Conservation (phyloP, 2,113 vertebrate genomes). For the Varanus salvator region DNA sequence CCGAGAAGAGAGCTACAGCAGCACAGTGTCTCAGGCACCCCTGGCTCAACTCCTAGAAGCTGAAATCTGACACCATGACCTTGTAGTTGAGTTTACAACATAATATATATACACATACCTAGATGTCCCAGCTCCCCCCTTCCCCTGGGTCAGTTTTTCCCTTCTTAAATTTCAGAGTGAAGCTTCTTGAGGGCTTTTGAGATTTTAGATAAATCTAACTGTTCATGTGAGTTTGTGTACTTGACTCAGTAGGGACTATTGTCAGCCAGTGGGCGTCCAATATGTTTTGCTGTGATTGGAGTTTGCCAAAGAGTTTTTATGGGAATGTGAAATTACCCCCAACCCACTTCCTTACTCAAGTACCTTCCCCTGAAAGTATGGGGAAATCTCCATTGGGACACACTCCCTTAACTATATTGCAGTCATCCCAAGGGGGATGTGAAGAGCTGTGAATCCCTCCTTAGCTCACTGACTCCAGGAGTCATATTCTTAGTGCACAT, state of each 20-base stretch:
- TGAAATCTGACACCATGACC: constrained; percentile 34
- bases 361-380: not conserved
- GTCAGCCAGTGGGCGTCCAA: constrained; percentile 69
- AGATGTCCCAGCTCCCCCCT: constrained; percentile 41
- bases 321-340: constrained; percentile 50
- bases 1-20: constrained; percentile 93
- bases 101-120: constrained; percentile 51
- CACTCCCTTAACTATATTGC: constrained; percentile 55
- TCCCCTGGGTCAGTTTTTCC: constrained; percentile 38
- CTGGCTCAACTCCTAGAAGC: constrained; percentile 87
- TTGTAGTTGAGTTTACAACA: constrained; percentile 71
- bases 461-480: constrained; percentile 74
- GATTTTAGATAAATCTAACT: constrained; percentile 71
- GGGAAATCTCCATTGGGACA: constrained; percentile 48
- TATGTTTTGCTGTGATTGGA: constrained; percentile 71
- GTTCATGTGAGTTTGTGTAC: constrained; percentile 77
- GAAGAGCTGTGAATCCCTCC: constrained; percentile 62
- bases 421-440: constrained; percentile 46
- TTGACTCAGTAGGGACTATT: constrained; percentile 70
- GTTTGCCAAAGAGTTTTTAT: constrained; percentile 76
- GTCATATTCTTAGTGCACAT: constrained; percentile 60
- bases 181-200: constrained; percentile 77
- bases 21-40: constrained; percentile 93
- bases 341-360: constrained; percentile 45
- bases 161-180: constrained; percentile 70